These are phyloP conservation scores for Artibeus jamaicensis DNA, from an alignment of 2,797 vertebrate genomes.

Conservation along the genomic window DNA sequence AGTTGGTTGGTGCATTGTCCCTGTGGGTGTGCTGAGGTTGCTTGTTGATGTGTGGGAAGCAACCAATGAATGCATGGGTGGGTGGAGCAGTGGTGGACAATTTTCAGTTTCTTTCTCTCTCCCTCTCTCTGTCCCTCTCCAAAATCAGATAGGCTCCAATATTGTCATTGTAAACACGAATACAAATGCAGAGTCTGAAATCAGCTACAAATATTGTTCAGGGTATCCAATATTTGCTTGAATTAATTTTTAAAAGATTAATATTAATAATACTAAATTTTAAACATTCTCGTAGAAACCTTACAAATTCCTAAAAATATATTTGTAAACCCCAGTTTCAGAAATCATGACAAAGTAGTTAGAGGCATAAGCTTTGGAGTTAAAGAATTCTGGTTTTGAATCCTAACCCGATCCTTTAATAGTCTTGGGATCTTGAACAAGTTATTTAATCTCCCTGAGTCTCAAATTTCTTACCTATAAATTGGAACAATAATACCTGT, in stretches of 20 bases:
- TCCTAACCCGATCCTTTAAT: not conserved
- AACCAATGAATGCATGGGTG: not conserved
- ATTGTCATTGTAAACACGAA: not conserved
- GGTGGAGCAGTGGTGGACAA: not conserved
- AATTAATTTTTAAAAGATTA: not conserved
- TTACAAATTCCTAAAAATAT: not conserved
- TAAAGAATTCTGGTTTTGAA: constrained; percentile 7
- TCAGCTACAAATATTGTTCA: not conserved
- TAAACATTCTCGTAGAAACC: not conserved
- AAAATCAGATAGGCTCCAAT: not conserved
- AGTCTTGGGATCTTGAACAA: not conserved
- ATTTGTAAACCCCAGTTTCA: not conserved
- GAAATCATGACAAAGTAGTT: not conserved
- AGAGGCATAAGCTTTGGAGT: not conserved
- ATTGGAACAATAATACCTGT: not conserved
- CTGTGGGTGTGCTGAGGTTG: not conserved
- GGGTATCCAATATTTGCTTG: not conserved
- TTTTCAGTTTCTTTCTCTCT: not conserved
- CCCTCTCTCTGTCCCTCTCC: not conserved
- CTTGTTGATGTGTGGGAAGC: not conserved
- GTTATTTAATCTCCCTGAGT: not conserved
- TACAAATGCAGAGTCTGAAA: not conserved
- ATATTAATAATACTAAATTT: not conserved
- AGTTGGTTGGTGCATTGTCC: not conserved
- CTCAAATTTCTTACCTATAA: not conserved